These are phyloP conservation scores for Gisinianus flammeolus DNA, from an alignment of 2,888 invertebrate species.

Conservation along the genomic window DNA sequence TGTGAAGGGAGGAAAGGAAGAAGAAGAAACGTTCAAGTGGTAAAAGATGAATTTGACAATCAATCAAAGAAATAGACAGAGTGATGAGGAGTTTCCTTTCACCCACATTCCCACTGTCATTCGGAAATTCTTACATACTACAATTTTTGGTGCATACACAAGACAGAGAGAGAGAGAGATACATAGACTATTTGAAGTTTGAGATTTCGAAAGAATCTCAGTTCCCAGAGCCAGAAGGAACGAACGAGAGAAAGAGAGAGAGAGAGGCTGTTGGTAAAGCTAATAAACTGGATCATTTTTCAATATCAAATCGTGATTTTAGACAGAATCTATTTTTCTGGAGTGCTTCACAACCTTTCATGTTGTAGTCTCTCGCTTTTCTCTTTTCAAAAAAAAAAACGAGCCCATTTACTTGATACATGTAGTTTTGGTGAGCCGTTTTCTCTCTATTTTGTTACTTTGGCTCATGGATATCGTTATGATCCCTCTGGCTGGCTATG, in stretches of 20 bases:
- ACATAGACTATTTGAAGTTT: neutral
- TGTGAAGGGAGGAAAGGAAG: too few species aligned
- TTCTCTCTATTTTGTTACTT: neutral
- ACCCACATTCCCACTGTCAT: neutral
- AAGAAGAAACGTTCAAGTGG: too few species aligned
- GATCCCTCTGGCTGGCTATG: too few species aligned
- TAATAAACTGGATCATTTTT: constrained; percentile 35
- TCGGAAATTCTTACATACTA: too few species aligned
- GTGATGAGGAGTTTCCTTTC: constrained; percentile 16
- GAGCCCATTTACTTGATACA: neutral
- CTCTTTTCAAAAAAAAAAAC: neutral
- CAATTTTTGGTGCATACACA: neutral
- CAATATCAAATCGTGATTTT: constrained; percentile 33
- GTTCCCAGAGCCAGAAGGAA: neutral
- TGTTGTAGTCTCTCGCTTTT: neutral
- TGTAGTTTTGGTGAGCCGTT: neutral
- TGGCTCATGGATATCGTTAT: too few species aligned
- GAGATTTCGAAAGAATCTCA: neutral
- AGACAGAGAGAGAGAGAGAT: neutral
- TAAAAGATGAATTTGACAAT: constrained; percentile 29
- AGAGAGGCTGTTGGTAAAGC: neutral
- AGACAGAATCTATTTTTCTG: constrained; percentile 27
- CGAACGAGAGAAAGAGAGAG: neutral
- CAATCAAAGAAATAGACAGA: constrained; percentile 29
- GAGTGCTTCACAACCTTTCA: neutral